Conservation (phyloP, 2,888 invertebrate species). For the Monoplex corrugatus region DNA sequence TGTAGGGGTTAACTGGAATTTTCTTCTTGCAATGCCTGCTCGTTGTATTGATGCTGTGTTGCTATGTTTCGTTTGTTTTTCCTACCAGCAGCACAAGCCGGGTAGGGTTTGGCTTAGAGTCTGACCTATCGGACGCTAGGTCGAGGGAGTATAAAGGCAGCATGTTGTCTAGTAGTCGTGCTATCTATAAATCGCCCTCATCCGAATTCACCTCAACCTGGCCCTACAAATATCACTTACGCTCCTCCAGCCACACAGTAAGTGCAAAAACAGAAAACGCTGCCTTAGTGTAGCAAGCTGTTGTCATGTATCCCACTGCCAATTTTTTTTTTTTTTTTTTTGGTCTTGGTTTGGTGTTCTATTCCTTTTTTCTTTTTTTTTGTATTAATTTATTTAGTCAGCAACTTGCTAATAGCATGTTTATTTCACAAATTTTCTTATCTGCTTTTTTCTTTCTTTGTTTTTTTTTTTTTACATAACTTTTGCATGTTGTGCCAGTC, state of each 20-base stretch:
- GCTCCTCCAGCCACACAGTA: slow-evolving; percentile 67
- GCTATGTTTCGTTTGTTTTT: slow-evolving; percentile 41
- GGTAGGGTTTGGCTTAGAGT: slow-evolving; percentile 61
- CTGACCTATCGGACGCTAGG: slow-evolving; percentile 66
- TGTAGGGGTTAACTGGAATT: background rate
- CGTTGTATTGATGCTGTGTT: background rate
- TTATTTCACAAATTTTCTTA: background rate
- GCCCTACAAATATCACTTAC: slow-evolving; percentile 77
- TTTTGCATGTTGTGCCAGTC: too few species aligned
- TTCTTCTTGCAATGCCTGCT: background rate
- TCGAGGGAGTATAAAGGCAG: slow-evolving; percentile 69
- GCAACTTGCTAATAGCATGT: background rate
- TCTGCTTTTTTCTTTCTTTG: background rate
- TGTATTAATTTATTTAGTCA: slow-evolving; percentile 31
- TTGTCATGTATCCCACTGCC: background rate
- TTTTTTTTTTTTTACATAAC: background rate
- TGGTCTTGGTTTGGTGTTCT: too few species aligned
- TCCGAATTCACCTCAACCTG: slow-evolving; percentile 65
- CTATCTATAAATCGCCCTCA: slow-evolving; percentile 56
- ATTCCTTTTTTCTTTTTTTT: too few species aligned
- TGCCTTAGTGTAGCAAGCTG: background rate
- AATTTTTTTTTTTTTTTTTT: slow-evolving; percentile 32
- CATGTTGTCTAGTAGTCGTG: slow-evolving; percentile 56
- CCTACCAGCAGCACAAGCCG: slow-evolving; percentile 52
- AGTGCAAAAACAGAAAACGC: slow-evolving; percentile 53